Evolutionary conservation across 2,888 invertebrate genomes (phyloP), one percentile per base, ranked within the genome.

Genomic region (Apamea crenata): DNA sequence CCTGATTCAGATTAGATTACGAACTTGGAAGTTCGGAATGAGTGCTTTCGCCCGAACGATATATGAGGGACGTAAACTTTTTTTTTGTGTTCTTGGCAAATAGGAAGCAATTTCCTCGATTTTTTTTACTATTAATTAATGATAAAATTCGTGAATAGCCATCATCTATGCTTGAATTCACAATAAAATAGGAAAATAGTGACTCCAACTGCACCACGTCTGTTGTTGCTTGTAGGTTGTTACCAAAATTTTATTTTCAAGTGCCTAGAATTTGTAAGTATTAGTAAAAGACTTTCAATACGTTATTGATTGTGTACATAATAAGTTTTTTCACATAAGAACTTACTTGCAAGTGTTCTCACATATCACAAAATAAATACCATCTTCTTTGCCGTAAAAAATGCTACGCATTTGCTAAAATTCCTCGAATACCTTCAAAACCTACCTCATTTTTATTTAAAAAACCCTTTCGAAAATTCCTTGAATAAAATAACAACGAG

Each of bases 1-100:
- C 65, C 65, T 73, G 56, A 71, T 82, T 77, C 65, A 80, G 74
- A 85, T 85, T 82, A 81, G 84, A 82, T 83, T 66, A 40, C 47
- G 61, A 81, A 63, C 32, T 80, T 75, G 56, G 69, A 80, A 74
- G 36, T 78, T 32, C 44, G 36, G 16, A 79, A 82, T 74, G 21
- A 67, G 56, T 85, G 66, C 65, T 74, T 76, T 76, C 66, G 32
- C 61, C 44, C 40, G 14, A 32, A 47, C 16, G 6, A 47, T 47
- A 12, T 59, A 40, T 25, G 56, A 67, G 32, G 3, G 8, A 12
- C 1, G 14, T 14, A 47, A 47, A 29, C 1, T n/a, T 21, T 40
- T 50, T 12, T 32, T 59, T 59, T n/a, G 10, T 6, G 14, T 59
- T 44, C 8, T 32, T 40, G 18, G n/a, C 16, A 40, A 40, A 29